Percentiles rank a stretch among this genome's conserved stretches.
Conservation (phyloP, 1,140 invertebrate genomes). For the Aphidius gifuensis region DNA sequence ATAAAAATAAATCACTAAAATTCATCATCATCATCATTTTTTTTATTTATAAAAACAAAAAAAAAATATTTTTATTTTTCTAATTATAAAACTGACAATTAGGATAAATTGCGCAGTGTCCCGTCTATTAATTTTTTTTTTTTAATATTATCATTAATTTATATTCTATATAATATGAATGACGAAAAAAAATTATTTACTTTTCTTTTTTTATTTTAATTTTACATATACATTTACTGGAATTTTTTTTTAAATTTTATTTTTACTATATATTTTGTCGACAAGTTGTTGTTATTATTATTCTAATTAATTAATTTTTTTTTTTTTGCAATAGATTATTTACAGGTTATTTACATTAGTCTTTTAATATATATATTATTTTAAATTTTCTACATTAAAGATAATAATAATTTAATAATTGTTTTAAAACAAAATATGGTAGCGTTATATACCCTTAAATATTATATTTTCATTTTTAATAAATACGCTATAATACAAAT, state of each 20-base stretch:
- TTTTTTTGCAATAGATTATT: slow-evolving; percentile 14
- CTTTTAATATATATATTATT: slow-evolving; percentile 34
- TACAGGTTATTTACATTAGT: slow-evolving; percentile 19
- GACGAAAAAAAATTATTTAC: slow-evolving; percentile 9
- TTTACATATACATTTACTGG: background rate
- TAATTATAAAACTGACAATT: slow-evolving; percentile 50
- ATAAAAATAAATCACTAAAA: background rate
- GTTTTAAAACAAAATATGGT: slow-evolving; percentile 20
- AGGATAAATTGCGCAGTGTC: slow-evolving; percentile 54
- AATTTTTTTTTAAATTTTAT: background rate
- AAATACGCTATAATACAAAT: slow-evolving; percentile 53
- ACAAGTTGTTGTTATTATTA: slow-evolving; percentile 24
- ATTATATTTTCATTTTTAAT: slow-evolving; percentile 34
- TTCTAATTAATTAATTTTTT: slow-evolving; percentile 23
- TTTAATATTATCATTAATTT: slow-evolving; percentile 25
- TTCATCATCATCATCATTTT: slow-evolving; percentile 4
- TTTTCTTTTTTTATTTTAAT: too few species aligned
- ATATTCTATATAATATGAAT: slow-evolving; percentile 2
- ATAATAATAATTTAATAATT: slow-evolving; percentile 49
- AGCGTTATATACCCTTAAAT: background rate
- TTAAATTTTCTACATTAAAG: slow-evolving; percentile 38
- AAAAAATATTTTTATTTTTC: slow-evolving; percentile 40
- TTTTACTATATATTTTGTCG: slow-evolving; percentile 4
- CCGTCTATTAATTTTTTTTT: slow-evolving; percentile 46
- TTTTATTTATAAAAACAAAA: slow-evolving; percentile 15